Conservation (phyloP, 2,113 vertebrate species). For the Equus quagga region DNA sequence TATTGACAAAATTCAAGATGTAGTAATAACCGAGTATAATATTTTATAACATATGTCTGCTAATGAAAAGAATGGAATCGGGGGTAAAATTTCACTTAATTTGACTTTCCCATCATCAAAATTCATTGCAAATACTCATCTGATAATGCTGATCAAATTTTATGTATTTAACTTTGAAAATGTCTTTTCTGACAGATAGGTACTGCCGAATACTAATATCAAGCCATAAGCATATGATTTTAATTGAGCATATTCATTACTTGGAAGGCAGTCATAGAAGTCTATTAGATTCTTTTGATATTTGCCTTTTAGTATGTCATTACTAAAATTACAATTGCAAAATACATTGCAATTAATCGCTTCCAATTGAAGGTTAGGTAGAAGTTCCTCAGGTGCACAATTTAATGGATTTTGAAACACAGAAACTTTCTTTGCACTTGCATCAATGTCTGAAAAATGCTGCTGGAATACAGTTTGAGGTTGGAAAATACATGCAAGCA, state of each 20-base stretch:
- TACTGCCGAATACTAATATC: neutral
- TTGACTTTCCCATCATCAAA: slow-evolving; percentile 33
- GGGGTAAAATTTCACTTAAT: neutral
- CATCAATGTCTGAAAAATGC: slow-evolving; percentile 50
- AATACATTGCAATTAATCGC: slow-evolving; percentile 23
- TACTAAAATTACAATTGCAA: no score
- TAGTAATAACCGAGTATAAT: neutral
- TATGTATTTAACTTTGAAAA: slow-evolving; percentile 62
- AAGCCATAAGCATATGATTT: neutral
- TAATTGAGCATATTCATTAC: slow-evolving; percentile 61
- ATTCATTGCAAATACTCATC: neutral
- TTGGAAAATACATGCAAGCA: slow-evolving; percentile 35
- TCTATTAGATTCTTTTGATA: slow-evolving; percentile 27
- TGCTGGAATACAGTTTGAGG: slow-evolving; percentile 2
- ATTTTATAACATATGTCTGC: neutral
- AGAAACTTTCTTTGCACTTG: neutral
- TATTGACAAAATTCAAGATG: neutral
- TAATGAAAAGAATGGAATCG: slow-evolving; percentile 1
- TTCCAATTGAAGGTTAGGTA: slow-evolving; percentile 46
- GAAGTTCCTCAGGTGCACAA: slow-evolving; percentile 31
- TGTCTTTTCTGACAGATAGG: slow-evolving; percentile 32
- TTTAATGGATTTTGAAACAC: slow-evolving; percentile 44
- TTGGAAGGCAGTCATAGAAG: neutral
- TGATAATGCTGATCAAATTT: slow-evolving; percentile 26
- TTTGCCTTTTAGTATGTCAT: slow-evolving; percentile 26